A percentile compares a stretch with the other conserved stretches of the same genome.
Evolutionary conservation across 2,113 vertebrate genomes (phyloP).

Genomic region (Rhea americana): DNA sequence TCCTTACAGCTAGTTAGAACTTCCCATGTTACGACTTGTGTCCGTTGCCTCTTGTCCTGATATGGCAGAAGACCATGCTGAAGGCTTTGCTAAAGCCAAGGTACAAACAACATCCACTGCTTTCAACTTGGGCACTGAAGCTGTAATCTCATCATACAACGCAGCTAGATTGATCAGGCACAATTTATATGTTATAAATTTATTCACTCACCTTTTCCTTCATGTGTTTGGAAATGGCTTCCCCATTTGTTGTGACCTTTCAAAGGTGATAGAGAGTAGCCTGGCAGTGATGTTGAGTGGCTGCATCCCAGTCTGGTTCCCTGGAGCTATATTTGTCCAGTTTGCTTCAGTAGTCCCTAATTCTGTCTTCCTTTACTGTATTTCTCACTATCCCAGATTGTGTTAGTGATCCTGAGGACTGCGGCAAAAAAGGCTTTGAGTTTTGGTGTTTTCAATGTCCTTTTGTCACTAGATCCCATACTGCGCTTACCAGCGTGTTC

Average conservation of each 20-base stretch:
- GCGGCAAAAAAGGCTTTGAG: background rate
- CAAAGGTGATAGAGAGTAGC: background rate
- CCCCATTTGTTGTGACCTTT: background rate
- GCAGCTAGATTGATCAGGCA: background rate
- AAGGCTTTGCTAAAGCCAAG: background rate
- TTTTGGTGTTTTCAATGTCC: background rate
- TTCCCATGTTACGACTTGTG: too few relatives aligned
- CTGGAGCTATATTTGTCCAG: background rate
- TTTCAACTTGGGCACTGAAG: background rate
- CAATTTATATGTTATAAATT: background rate
- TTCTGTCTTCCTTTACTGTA: background rate
- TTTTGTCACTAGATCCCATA: background rate
- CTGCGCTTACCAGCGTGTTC: background rate
- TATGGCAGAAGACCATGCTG: background rate
- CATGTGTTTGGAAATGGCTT: background rate
- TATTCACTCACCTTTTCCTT: background rate
- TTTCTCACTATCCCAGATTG: background rate
- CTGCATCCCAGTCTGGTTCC: rapidly evolving
- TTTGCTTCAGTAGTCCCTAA: background rate
- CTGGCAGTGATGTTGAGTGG: background rate
- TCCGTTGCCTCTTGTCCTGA: too few relatives aligned
- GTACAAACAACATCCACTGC: background rate
- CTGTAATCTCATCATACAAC: background rate
- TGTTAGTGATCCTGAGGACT: background rate
- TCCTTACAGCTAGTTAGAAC: too few relatives aligned